A percentile compares a stretch with the other conserved stretches of the same genome.
These are phyloP conservation scores for Patella pellucida DNA, from an alignment of 2,888 invertebrate genomes.

Conservation along the genomic window DNA sequence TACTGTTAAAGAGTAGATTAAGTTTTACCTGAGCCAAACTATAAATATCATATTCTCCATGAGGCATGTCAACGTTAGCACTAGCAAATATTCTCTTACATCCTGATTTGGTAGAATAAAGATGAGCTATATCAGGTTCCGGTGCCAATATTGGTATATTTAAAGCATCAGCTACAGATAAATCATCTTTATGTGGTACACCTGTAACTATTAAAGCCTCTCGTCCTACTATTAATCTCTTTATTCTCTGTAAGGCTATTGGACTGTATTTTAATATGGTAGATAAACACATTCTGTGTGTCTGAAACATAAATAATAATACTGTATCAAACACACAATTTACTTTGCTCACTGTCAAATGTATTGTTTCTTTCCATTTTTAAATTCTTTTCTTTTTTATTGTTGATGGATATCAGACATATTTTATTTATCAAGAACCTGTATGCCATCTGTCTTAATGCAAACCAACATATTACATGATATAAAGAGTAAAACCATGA, in stretches of 20 bases:
- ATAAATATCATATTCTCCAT: conserved; percentile 70
- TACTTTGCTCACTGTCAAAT: too few species aligned
- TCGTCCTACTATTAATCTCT: conserved; percentile 66
- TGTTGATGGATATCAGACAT: not conserved
- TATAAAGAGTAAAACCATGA: too few species aligned
- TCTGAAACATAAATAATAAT: conserved; percentile 44
- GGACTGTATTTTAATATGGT: conserved; percentile 70
- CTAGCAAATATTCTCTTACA: conserved; percentile 69
- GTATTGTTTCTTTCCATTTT: too few species aligned
- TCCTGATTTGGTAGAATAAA: conserved; percentile 70
- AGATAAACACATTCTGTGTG: conserved; percentile 69
- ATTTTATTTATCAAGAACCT: too few species aligned
- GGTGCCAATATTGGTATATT: conserved; percentile 66
- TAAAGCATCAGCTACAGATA: conserved; percentile 66
- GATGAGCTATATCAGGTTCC: conserved; percentile 68
- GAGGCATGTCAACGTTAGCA: conserved; percentile 66
- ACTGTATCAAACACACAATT: too few species aligned
- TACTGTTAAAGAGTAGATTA: too few species aligned
- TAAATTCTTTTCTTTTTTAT: not conserved
- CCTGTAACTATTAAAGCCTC: conserved; percentile 69
- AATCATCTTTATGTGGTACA: conserved; percentile 68
- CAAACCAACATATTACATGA: too few species aligned
- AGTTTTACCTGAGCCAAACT: conserved; percentile 66
- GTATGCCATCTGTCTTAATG: too few species aligned
- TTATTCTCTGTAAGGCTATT: conserved; percentile 63